A percentile compares a stretch with the other conserved stretches of the same genome.
phyloP scores from a whole-genome alignment of 2,113 vertebrate species.

The Prolemur simus region DNA sequence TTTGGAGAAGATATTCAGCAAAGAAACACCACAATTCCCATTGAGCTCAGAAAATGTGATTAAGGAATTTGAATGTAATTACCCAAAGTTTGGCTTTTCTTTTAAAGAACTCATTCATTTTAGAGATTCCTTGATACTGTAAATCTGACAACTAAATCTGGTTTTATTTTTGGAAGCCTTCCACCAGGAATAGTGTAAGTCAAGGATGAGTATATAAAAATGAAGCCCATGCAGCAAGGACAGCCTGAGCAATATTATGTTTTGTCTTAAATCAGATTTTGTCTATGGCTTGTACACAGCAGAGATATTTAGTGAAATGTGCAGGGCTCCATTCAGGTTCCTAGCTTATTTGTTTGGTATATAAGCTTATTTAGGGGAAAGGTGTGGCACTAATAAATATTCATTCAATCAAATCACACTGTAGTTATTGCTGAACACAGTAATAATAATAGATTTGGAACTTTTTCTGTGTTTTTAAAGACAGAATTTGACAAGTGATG shows the following conservation, averaged over 20 bases:
- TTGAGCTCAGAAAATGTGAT: conserved; percentile 74
- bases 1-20: conserved; percentile 45
- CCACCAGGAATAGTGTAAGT: conserved; percentile 59
- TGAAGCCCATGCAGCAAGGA: not conserved
- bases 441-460: conserved; percentile 78
- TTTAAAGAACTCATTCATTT: conserved; percentile 74
- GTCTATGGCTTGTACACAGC: not conserved
- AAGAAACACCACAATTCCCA: conserved; percentile 68
- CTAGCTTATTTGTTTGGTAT: not conserved
- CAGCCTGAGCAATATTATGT: not conserved
- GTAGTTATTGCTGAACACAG: not conserved
- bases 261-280: conserved; percentile 61
- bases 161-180: conserved; percentile 66
- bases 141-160: conserved; percentile 74
- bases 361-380: not conserved
- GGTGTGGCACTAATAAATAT: not conserved
- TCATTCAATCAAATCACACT: not conserved
- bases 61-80: conserved; percentile 78
- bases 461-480: conserved; percentile 81
- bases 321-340: not conserved
- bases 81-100: conserved; percentile 71
- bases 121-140: conserved; percentile 69
- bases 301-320: not conserved
- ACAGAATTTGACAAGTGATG: conserved; percentile 83
- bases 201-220: conserved; percentile 52